These are phyloP conservation scores for Nesogale talazaci DNA, from an alignment of 2,113 vertebrate species.

Conservation along the genomic window DNA sequence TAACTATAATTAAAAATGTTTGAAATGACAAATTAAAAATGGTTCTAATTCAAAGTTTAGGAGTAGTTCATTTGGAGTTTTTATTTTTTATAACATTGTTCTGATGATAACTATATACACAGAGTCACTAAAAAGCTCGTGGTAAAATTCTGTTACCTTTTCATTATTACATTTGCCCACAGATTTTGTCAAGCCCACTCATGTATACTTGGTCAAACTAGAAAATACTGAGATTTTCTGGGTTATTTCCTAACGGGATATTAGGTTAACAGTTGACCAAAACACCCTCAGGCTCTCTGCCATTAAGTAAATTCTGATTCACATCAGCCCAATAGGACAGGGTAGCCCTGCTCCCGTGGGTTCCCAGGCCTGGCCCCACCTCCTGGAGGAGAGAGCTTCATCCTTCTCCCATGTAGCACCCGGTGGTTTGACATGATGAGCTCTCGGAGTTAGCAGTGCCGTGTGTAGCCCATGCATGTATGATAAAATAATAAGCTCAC, in stretches of 20 bases:
- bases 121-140: too few relatives aligned
- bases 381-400: neutral
- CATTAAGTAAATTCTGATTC: too few relatives aligned
- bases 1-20: too few relatives aligned
- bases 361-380: too few relatives aligned
- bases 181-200: neutral
- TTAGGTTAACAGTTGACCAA: neutral
- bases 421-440: constrained; percentile 11
- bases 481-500: constrained; percentile 39
- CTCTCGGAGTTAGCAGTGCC: too few relatives aligned
- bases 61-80: constrained; percentile 40
- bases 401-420: constrained; percentile 28
- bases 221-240: neutral
- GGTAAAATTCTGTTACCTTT: too few relatives aligned
- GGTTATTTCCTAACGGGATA: neutral
- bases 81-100: constrained; percentile 30
- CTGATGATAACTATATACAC: too few relatives aligned
- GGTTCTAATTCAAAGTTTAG: constrained; percentile 18
- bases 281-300: too few relatives aligned
- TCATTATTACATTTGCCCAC: too few relatives aligned
- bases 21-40: constrained; percentile 12
- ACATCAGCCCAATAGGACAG: too few relatives aligned
- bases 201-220: constrained; percentile 6
- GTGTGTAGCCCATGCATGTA: neutral
- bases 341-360: too few relatives aligned